Base-by-base conservation (phyloP, 2,888 invertebrate species). In the Tyria jacobaeae region DNA sequence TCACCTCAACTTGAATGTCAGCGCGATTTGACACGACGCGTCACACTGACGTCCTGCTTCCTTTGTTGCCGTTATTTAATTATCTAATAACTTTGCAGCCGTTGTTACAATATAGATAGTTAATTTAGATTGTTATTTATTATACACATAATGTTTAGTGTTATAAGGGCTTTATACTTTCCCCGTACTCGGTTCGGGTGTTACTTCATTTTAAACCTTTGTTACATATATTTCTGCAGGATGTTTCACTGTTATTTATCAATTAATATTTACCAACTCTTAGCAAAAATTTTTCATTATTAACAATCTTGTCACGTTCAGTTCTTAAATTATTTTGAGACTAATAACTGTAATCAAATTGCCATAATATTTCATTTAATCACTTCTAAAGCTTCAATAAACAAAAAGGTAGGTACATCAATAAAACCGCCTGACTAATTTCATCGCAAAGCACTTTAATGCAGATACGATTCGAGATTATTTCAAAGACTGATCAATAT, bases 11-110 rank as follows among this genome's bases (percentile, higher is more conserved):
- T 89, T 90, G 85, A 88, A 85, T 84, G 91, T 90, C 91, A 89
- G 87, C 79, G 82, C 87, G 87, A 92, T 92, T 92, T 89, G 92
- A 92, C 91, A 92, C 89, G 88, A 88, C 84, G 78, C 82, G 85
- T 90, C 91, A 90, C 81, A 78, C 76, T 86, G 90, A 91, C 88
- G 80, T 76, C 80, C 84, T 87, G 88, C 88, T 91, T 92, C 92
- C 91, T 92, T 89, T 89, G 86, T 87, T 83, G 82, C 81, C 85
- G 83, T 87, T 89, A 88, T 88, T 89, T 84, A 86, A 86, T 89
- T 86, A 86, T 88, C 83, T 88, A 86, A 86, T 86, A 86, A 86
- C 81, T 78, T 70, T 75, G 76, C 79, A 74, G 77, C 77, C 70
- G 63, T 72, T 66, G 59, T 64, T 73, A 61, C 67, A 69, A 68